Evolutionary conservation across 2,113 vertebrate species (phyloP).

Genomic region (Hippocampus zosterae): DNA sequence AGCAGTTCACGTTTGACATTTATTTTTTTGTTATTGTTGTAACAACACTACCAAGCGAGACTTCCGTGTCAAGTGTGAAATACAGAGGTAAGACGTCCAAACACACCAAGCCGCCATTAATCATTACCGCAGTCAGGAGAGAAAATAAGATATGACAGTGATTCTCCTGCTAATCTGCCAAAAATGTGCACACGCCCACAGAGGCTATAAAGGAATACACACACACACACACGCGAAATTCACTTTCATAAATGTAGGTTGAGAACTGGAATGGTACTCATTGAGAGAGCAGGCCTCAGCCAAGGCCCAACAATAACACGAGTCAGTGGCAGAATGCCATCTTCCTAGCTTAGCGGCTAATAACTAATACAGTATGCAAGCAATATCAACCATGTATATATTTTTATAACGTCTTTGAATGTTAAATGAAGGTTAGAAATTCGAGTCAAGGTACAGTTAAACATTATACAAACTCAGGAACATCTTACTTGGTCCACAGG

Average conservation of each 20-base stretch:
- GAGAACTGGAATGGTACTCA: not conserved
- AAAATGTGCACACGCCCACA: constrained; percentile 57
- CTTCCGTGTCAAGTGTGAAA: constrained; percentile 71
- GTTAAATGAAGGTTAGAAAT: not conserved
- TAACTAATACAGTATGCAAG: not conserved
- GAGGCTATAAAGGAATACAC: constrained; percentile 36
- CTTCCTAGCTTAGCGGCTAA: not conserved
- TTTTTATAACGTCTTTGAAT: not conserved
- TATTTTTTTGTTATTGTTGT: constrained; percentile 54
- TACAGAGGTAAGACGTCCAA: constrained; percentile 69
- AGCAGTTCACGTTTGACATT: constrained; percentile 41
- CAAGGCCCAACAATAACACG: not conserved
- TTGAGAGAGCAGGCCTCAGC: not conserved
- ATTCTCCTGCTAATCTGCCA: constrained; percentile 71
- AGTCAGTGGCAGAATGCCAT: not conserved
- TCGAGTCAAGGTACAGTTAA: not conserved
- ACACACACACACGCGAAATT: constrained; percentile 36
- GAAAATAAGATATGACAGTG: constrained; percentile 74
- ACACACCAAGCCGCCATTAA: constrained; percentile 68
- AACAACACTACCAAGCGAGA: constrained; percentile 68
- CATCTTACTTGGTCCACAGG: no score
- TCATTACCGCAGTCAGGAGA: constrained; percentile 69
- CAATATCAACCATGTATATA: not conserved
- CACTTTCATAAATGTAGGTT: constrained; percentile 47
- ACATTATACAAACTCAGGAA: no score